phyloP scores from a whole-genome alignment of 1,140 invertebrate genomes.

The Meloidogyne floridensis region DNA sequence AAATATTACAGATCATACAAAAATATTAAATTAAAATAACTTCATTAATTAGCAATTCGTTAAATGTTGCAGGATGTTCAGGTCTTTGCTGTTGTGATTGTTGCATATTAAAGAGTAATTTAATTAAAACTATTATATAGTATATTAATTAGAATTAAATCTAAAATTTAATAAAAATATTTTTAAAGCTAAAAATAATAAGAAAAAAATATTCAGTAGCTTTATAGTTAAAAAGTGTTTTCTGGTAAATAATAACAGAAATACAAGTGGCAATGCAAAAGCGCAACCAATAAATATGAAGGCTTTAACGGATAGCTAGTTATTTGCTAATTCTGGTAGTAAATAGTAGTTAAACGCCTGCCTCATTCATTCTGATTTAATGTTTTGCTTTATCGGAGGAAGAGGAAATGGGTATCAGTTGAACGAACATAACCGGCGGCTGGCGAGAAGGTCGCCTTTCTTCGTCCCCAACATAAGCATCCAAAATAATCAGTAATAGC shows the following conservation, averaged over 20 bases:
- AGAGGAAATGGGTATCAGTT: not conserved
- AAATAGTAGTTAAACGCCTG: not conserved
- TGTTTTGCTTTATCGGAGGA: not conserved
- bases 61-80: conserved; percentile 43
- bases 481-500: not conserved
- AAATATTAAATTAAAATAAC: conserved; percentile 24
- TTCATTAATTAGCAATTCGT: conserved; percentile 54
- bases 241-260: not conserved
- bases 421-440: not conserved
- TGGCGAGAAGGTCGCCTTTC: not conserved
- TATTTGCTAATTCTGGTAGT: conserved; percentile 1
- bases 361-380: not conserved
- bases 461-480: not conserved
- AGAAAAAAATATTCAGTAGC: not conserved
- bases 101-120: not conserved
- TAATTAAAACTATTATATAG: not conserved
- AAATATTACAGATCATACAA: not conserved
- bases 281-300: not conserved
- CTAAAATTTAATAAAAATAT: not conserved
- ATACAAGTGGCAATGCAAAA: not conserved
- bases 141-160: not conserved
- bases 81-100: not conserved
- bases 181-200: not conserved
- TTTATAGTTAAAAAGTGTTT: not conserved
- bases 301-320: conserved; percentile 1